A percentile compares a stretch with the other conserved stretches of the same genome.
Evolutionary conservation across 2,113 vertebrate genomes (phyloP).

Genomic region (Chlorodrepanis virens): DNA sequence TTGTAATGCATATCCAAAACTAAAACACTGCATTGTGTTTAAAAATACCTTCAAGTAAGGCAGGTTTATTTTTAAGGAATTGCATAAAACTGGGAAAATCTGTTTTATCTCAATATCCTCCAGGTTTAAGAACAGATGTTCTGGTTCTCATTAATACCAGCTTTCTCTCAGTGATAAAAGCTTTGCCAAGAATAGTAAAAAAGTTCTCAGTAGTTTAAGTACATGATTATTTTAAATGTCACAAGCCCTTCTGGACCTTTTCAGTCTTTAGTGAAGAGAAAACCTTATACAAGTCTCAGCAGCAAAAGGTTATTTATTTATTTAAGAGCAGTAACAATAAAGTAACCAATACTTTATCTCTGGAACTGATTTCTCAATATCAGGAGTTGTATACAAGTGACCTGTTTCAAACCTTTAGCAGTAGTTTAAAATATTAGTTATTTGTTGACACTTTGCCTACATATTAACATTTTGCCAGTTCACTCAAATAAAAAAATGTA

Average conservation of each 20-base stretch:
- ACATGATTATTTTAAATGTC: not conserved
- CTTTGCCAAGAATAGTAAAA: not conserved
- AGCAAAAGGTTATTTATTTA: not conserved
- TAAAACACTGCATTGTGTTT: not conserved
- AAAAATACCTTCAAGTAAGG: not conserved
- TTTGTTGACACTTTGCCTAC: not conserved
- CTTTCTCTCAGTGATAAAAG: conserved; percentile 8
- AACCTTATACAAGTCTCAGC: not conserved
- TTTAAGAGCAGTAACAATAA: not conserved
- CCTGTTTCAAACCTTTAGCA: not conserved
- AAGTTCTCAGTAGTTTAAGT: not conserved
- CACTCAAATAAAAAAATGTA: not conserved
- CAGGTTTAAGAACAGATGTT: not conserved
- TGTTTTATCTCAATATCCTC: not conserved
- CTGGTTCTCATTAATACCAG: not conserved
- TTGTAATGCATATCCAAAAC: not conserved
- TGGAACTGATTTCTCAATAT: not conserved
- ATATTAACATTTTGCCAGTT: not conserved
- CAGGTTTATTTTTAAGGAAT: not conserved
- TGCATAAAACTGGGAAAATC: not conserved
- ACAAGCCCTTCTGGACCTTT: not conserved
- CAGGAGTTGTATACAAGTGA: not conserved
- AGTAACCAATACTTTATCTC: not conserved
- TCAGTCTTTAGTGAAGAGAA: not conserved
- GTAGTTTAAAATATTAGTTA: not conserved